Evolutionary conservation across 2,113 vertebrate species (phyloP), one percentile per base, ranked within the genome.

Genomic region (Kryptolebias marmoratus): DNA sequence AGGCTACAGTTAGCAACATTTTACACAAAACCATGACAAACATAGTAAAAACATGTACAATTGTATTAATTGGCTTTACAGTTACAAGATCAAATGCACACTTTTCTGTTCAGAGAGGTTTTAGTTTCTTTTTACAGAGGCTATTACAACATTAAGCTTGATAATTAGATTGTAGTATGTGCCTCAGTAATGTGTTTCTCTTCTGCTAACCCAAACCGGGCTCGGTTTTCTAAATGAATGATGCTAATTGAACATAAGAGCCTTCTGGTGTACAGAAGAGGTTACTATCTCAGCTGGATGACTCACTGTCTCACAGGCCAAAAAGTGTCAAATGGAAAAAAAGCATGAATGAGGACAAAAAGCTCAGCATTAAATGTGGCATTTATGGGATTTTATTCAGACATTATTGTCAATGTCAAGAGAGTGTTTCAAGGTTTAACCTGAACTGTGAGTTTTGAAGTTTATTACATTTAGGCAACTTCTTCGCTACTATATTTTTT

Each of bases 131-230:
- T 70, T 70, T 50, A 49, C 55, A n/a, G n/a, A 1, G 44, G 36
- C 32, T 45, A 12, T 71, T 49, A 62, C 55, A 44, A 2, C 18
- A 63, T 48, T 30, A 5, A 63, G 18, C 4, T 64, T 53, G 32
- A 57, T 58, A 54, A 50, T 16, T 11, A 0, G 14, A 56, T 28
- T 11, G 59, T 49, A 64, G 54, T 39, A 67, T 18, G 5, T 4
- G 45, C 32, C 22, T 64, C 28, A 6, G 32, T 75, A 76, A 70
- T 68, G 58, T 71, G 50, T 62, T 67, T 31, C 66, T 78, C 63
- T 64, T 75, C 68, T 68, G 9, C 56, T 47, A 57, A 75, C 8
- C 56, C 27, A 67, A 48, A 56, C 10, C 54, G 47, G 32, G 61
- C 61, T 73, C 15, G 0, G 15, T 60, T 77, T 79, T 66, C 59